phyloP scores from a whole-genome alignment of 1,140 invertebrate genomes.

The Panonychus citri region DNA sequence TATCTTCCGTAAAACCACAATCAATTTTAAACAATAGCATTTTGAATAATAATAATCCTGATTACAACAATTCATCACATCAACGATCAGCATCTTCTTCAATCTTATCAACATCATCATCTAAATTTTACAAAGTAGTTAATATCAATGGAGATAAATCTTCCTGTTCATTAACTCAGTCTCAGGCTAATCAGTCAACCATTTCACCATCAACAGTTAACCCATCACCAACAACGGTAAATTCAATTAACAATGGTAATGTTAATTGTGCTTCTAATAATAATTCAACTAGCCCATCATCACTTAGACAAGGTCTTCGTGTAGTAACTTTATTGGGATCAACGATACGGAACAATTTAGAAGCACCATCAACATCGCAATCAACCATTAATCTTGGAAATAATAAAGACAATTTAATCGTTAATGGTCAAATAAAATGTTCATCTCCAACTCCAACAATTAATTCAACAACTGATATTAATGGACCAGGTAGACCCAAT shows the following conservation, averaged over 20 bases:
- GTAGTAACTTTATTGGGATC: not conserved
- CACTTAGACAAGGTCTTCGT: not conserved
- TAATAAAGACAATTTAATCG: not conserved
- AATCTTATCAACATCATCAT: not conserved
- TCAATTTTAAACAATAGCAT: too few species aligned
- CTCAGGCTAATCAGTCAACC: too few species aligned
- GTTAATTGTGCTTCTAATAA: too few species aligned
- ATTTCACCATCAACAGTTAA: too few species aligned
- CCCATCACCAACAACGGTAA: too few species aligned
- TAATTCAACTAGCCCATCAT: not conserved
- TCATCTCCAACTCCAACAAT: not conserved
- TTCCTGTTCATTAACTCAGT: too few species aligned
- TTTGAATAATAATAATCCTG: not conserved
- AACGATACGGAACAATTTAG: not conserved
- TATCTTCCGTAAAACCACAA: not conserved
- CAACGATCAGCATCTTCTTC: not conserved
- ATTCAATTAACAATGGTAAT: too few species aligned
- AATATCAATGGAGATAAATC: too few species aligned
- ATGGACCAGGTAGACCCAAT: constrained; percentile 12
- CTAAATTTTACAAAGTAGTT: not conserved
- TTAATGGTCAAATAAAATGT: not conserved
- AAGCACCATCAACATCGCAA: not conserved
- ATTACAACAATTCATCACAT: not conserved
- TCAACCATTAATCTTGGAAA: not conserved
- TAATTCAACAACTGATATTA: not conserved